Base-by-base conservation (phyloP, 2,888 invertebrate genomes). In the Glaucopsyche alexis region DNA sequence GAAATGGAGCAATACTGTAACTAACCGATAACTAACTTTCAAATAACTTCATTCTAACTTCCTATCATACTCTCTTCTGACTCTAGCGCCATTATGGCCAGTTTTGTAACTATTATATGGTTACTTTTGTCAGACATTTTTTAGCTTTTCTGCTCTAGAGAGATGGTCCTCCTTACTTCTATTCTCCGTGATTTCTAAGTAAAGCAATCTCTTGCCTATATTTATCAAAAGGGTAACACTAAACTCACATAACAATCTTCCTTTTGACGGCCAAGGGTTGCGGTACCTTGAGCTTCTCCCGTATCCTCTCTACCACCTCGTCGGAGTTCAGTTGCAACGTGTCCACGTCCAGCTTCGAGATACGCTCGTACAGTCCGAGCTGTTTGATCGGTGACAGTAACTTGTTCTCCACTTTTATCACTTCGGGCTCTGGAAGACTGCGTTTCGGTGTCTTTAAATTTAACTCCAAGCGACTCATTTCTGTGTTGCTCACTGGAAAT, bases 211-310 rank as follows among this genome's bases (percentile, higher is more conserved):
- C n/a, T n/a, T n/a, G n/a, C n/a, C n/a, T n/a, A n/a, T n/a, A n/a
- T n/a, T n/a, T n/a, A n/a, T n/a, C n/a, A n/a, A n/a, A n/a, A n/a
- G n/a, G n/a, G n/a, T n/a, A n/a, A n/a, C n/a, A n/a, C n/a, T 38
- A 16, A 13, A 74, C 88, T 86, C 69, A 92, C 91, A 86, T 81
- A 0, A 90, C 80, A 74, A 91, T 86, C 40, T 80, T 85, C 75
- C 78, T 85, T 74, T 89, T 90, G 8, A 77, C 84, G n/a, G 82
- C 77, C 75, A 90, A 71, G 1, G 92, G 92, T 19, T 84, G 81
- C 0, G 92, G 92, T 45, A 84, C 88, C 6, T 74, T 82, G 0
- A 89, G 83, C 55, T 76, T 84, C 1, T 74, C 74, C 5, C 83
- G 78, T 29, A 90, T 74, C 0, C 77, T 78, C 0, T 82, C 81